Evolutionary conservation across 2,888 invertebrate genomes (phyloP), one percentile per base, ranked within the genome.

Genomic region (Drosophila eohydei): DNA sequence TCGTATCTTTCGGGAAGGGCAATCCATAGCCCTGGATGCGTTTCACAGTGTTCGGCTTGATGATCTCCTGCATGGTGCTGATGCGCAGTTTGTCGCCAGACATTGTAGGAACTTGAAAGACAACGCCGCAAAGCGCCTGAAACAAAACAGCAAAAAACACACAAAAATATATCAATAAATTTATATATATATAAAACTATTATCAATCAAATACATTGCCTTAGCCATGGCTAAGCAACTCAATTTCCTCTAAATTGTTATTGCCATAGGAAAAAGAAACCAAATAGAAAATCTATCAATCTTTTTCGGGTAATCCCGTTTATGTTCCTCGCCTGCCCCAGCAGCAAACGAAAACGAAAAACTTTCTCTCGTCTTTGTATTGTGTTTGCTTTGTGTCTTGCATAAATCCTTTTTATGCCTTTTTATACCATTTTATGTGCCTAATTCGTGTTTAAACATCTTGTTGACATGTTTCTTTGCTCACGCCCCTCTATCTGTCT

Each of bases 1-100:
- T 95, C 5, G 97, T 97, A 91, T 98, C 98, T 94, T 99, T 99
- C 8, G 99, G 98, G 93, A 96, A 95, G 8, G 99, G 99, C 78
- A 99, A 93, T 0, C 99, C 99, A 89, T 97, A 97, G 54, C 97
- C 98, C 65, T 96, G 96, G 91, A 99, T 97, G 92, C 98, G 95
- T 92, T 97, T 97, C 48, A 97, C 96, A 65, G 97, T 97, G 90
- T 96, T 96, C 48, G 99, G 98, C 93, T 98, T 98, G 76, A 98
- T 96, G 65, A 98, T 95, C 93, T 97, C 97, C 84, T 95, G 95
- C 89, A 95, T 96, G 76, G 97, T 95, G 92, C 97, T 96, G 75
- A 98, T 95, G 14, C 97, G 95, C 87, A 98, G 94, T 91, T 96
- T 97, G 84, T 97, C 96, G 61, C 97, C 97, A 70, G 95, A 94